phyloP scores from a whole-genome alignment of 2,888 invertebrate genomes.

The Orchestes rusci region DNA sequence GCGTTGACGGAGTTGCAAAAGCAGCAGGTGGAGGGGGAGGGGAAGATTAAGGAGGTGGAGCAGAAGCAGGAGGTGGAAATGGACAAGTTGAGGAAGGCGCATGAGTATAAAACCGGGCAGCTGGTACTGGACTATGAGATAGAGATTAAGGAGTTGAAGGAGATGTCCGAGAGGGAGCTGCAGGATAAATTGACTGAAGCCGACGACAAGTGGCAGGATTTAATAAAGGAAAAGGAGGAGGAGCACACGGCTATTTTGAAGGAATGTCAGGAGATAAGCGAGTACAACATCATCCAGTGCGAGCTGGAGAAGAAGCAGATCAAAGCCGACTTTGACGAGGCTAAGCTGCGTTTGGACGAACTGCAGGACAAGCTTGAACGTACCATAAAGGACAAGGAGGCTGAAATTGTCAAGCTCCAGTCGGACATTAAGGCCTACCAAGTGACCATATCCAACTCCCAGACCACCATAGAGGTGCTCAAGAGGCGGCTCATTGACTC shows the following conservation, averaged over 20 bases:
- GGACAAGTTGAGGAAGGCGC: slow-evolving; percentile 32
- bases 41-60: slow-evolving; percentile 30
- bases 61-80: slow-evolving; percentile 28
- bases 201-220: slow-evolving; percentile 42
- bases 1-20: slow-evolving; percentile 36
- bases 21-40: slow-evolving; percentile 29
- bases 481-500: slow-evolving; percentile 52
- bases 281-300: slow-evolving; percentile 48
- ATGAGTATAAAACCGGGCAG: slow-evolving; percentile 36
- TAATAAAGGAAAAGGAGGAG: slow-evolving; percentile 43
- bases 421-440: slow-evolving; percentile 52
- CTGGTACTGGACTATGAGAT: slow-evolving; percentile 37
- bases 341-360: slow-evolving; percentile 16
- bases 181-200: slow-evolving; percentile 44
- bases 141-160: slow-evolving; percentile 38
- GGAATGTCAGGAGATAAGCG: slow-evolving; percentile 50
- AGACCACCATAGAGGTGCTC: slow-evolving; percentile 53
- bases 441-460: slow-evolving; percentile 52
- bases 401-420: slow-evolving; percentile 44
- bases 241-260: slow-evolving; percentile 47
- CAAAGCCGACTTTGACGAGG: slow-evolving; percentile 35
- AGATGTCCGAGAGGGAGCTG: slow-evolving; percentile 40
- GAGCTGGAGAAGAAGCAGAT: slow-evolving; percentile 49
- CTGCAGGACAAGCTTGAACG: slow-evolving; percentile 23
- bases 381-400: slow-evolving; percentile 34